Conservation (phyloP, 2,888 invertebrate genomes). For the Neocrepidodera transversa region DNA sequence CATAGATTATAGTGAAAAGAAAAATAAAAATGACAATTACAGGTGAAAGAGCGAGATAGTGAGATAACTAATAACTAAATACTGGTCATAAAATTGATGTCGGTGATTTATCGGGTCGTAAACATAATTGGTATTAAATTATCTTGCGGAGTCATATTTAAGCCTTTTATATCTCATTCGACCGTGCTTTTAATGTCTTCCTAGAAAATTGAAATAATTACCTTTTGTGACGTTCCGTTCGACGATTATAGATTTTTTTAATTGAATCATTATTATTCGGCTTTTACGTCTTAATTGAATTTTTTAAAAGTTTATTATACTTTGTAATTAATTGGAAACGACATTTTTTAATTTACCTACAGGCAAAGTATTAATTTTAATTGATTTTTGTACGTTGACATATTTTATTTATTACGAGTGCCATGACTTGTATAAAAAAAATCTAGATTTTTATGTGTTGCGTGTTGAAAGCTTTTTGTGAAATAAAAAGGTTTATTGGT, state of each 20-base stretch:
- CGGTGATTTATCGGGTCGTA: conserved; percentile 40
- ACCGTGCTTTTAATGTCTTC: conserved; percentile 15
- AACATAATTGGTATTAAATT: conserved; percentile 42
- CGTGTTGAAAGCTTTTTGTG: conserved; percentile 44
- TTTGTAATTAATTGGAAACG: neutral
- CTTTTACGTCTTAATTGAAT: neutral
- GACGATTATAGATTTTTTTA: neutral
- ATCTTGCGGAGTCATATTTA: conserved; percentile 16
- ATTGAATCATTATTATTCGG: neutral
- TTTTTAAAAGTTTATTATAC: neutral
- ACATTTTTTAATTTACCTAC: neutral
- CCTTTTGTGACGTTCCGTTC: neutral
- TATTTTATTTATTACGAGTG: too few relatives aligned
- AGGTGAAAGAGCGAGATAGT: neutral
- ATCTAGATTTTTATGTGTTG: conserved; percentile 36
- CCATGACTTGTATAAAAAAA: conserved; percentile 20
- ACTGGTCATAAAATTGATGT: conserved; percentile 38
- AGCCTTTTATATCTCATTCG: conserved; percentile 13
- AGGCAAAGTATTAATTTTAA: too few relatives aligned
- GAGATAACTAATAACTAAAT: conserved; percentile 27
- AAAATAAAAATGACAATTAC: neutral
- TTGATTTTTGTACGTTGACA: too few relatives aligned
- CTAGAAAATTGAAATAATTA: conserved; percentile 17
- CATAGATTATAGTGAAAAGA: neutral
- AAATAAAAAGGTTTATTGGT: conserved; percentile 40